Percentiles rank a stretch among this genome's conserved stretches.
phyloP scores from a whole-genome alignment of 2,888 invertebrate genomes.

The Ariolimax columbianus region DNA sequence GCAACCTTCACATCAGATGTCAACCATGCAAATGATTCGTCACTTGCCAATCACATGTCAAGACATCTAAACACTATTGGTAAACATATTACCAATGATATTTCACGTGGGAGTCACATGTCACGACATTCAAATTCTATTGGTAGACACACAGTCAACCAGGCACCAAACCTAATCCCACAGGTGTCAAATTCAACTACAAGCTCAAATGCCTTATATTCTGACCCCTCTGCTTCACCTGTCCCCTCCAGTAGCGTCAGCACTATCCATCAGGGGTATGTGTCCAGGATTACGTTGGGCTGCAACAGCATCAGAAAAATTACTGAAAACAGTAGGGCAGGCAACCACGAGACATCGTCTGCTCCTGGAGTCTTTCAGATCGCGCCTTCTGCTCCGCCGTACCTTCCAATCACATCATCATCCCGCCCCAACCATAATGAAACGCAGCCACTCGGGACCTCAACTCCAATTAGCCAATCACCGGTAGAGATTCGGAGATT shows the following conservation, averaged over 20 bases:
- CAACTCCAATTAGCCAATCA: conserved; percentile 41
- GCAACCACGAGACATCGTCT: background rate
- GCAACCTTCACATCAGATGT: background rate
- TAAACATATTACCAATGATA: background rate
- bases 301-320: background rate
- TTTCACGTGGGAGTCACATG: background rate
- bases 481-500: conserved; percentile 35
- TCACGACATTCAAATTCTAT: background rate
- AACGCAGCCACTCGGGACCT: conserved; percentile 32
- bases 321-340: background rate
- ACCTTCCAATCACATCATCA: background rate
- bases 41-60: too few species aligned
- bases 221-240: background rate
- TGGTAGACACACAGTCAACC: background rate
- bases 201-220: background rate
- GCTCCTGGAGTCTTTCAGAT: background rate
- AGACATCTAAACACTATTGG: background rate
- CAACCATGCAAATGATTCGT: background rate
- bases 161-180: background rate
- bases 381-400: background rate
- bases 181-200: background rate
- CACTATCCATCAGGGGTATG: background rate
- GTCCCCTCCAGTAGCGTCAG: background rate
- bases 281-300: background rate
- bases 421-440: background rate